Conservation (phyloP, 2,797 vertebrate species). For the Crocidura indochinensis region DNA sequence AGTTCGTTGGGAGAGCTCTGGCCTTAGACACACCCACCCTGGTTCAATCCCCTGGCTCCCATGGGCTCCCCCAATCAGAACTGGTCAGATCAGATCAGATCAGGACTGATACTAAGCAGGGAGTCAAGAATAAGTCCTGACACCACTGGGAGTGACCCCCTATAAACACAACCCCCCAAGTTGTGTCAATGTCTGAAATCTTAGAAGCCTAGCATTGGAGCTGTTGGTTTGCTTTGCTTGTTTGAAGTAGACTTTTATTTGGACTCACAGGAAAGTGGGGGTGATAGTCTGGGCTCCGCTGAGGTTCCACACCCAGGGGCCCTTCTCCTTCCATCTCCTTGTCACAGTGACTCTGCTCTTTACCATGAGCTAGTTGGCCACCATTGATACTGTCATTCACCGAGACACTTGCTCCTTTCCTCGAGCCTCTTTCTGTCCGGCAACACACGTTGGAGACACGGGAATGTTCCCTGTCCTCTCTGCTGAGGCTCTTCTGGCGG, state of each 20-base stretch:
- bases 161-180: too few relatives aligned
- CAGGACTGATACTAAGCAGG: too few relatives aligned
- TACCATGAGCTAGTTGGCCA: background rate
- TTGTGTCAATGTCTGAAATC: background rate
- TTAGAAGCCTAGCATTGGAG: background rate
- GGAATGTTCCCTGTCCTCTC: background rate
- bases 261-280: background rate
- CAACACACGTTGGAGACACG: background rate
- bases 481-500: background rate
- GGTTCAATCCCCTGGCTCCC: too few relatives aligned
- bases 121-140: too few relatives aligned
- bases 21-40: too few relatives aligned
- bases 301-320: background rate
- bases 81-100: too few relatives aligned
- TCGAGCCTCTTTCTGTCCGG: constrained; percentile 3
- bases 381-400: background rate
- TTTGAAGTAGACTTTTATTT: constrained; percentile 45
- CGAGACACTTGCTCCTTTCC: background rate
- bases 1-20: too few relatives aligned
- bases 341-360: background rate
- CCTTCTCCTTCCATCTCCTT: too few relatives aligned
- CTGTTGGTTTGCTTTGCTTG: background rate
- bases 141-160: too few relatives aligned
- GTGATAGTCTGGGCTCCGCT: background rate
- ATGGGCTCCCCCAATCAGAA: too few relatives aligned